A percentile compares a stretch with the other conserved stretches of the same genome.
Evolutionary conservation across 2,888 invertebrate genomes (phyloP).

Genomic region (Sarcophaga caerulescens): DNA sequence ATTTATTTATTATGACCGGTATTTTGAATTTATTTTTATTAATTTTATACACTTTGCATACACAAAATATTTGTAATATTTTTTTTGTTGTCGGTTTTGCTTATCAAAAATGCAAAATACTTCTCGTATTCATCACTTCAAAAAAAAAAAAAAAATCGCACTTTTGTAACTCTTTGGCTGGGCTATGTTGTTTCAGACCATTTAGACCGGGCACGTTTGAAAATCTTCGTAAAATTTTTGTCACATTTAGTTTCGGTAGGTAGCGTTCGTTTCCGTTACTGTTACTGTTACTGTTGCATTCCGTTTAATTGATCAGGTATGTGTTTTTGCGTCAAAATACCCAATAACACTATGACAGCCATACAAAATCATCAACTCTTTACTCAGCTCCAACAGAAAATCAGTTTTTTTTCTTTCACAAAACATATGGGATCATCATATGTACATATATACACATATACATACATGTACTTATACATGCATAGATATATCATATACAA

Average conservation of each 20-base stretch:
- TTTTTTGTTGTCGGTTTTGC: conserved; percentile 9
- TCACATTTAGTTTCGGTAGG: conserved; percentile 44
- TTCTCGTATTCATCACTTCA: not conserved
- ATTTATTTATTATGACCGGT: not conserved
- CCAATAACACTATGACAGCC: conserved; percentile 77
- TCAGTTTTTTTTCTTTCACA: conserved; percentile 14
- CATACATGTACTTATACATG: not conserved
- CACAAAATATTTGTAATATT: conserved; percentile 16
- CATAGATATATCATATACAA: not conserved
- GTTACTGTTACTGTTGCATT: conserved; percentile 53
- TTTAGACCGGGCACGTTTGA: not conserved
- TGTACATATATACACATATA: not conserved
- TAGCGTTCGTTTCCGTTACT: not conserved
- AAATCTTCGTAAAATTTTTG: conserved; percentile 15
- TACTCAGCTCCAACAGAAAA: conserved; percentile 27
- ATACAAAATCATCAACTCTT: conserved; percentile 56
- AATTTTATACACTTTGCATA: conserved; percentile 47
- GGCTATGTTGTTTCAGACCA: too few species aligned
- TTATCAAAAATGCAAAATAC: conserved; percentile 31
- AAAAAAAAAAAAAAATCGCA: conserved; percentile 26
- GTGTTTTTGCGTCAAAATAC: conserved; percentile 76
- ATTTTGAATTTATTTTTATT: conserved; percentile 18
- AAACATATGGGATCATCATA: conserved; percentile 9
- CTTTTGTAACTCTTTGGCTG: conserved; percentile 26
- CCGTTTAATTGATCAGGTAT: conserved; percentile 73